phyloP scores from a whole-genome alignment of 2,797 vertebrate genomes.

The Karalla daura region DNA sequence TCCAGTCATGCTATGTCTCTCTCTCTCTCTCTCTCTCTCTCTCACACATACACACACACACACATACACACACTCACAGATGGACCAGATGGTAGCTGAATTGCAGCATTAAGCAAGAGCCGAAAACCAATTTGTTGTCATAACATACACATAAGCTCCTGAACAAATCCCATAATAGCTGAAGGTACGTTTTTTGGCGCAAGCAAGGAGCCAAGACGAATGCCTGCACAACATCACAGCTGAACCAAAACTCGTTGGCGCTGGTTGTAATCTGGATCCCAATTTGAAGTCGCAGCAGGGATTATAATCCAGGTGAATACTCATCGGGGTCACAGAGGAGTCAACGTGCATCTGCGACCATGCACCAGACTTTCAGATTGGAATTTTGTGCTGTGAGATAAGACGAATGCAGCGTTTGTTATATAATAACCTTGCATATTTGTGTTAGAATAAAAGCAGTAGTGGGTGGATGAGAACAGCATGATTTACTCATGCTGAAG shows the following conservation, averaged over 20 bases:
- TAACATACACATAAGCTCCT: constrained; percentile 51
- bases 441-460: constrained; percentile 9
- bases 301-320: constrained; percentile 61
- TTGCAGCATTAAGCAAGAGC: constrained; percentile 62
- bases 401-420: not conserved
- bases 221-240: constrained; percentile 20
- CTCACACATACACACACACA: constrained; percentile 10
- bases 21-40: not conserved
- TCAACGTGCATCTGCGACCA: constrained; percentile 24
- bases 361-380: constrained; percentile 24
- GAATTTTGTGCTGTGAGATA: not conserved
- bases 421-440: constrained; percentile 8
- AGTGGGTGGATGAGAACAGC: constrained; percentile 15
- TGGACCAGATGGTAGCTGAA: constrained; percentile 75
- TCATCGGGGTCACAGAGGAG: constrained; percentile 33
- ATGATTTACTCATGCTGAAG: constrained; percentile 29
- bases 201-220: constrained; percentile 1
- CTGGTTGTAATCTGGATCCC: constrained; percentile 59
- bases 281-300: constrained; percentile 43
- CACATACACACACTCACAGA: constrained; percentile 57
- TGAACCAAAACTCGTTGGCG: constrained; percentile 32
- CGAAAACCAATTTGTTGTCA: constrained; percentile 65
- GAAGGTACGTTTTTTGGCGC: constrained; percentile 28
- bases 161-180: constrained; percentile 54
- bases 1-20: not conserved